Percentiles rank a stretch among this genome's conserved stretches.
These are phyloP conservation scores for Sphaerodactylus townsendi DNA, from an alignment of 2,113 vertebrate genomes.

Conservation along the genomic window DNA sequence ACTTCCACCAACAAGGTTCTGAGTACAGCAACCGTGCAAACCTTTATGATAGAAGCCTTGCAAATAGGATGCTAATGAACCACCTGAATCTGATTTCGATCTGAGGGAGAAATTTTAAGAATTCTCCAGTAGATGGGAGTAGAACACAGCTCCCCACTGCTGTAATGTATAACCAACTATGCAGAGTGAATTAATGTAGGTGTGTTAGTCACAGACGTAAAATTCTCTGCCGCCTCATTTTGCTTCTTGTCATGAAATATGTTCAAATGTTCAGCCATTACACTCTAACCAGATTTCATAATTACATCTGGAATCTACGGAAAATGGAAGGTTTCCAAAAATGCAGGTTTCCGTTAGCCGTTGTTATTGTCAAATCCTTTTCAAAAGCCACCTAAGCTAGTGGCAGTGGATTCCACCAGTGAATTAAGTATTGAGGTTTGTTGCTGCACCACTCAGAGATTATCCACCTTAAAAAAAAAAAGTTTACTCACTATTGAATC, in stretches of 20 bases:
- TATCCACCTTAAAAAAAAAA: too few species aligned
- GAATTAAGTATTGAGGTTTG: neutral
- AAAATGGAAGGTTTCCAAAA: too few species aligned
- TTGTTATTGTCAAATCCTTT: neutral
- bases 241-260: neutral
- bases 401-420: neutral
- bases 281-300: neutral
- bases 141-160: neutral
- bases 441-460: neutral
- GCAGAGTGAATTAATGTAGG: neutral
- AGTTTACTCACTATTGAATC: too few species aligned
- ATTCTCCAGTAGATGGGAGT: slow-evolving; percentile 13
- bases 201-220: too few species aligned
- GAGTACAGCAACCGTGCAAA: neutral
- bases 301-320: too few species aligned
- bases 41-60: neutral
- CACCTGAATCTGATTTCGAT: neutral
- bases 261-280: neutral
- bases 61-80: neutral
- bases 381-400: neutral
- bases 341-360: neutral
- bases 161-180: neutral
- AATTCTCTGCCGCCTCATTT: neutral
- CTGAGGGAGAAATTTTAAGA: neutral
- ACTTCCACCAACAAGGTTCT: neutral